phyloP scores from a whole-genome alignment of 2,888 invertebrate species.

The Calephelis perditalis region DNA sequence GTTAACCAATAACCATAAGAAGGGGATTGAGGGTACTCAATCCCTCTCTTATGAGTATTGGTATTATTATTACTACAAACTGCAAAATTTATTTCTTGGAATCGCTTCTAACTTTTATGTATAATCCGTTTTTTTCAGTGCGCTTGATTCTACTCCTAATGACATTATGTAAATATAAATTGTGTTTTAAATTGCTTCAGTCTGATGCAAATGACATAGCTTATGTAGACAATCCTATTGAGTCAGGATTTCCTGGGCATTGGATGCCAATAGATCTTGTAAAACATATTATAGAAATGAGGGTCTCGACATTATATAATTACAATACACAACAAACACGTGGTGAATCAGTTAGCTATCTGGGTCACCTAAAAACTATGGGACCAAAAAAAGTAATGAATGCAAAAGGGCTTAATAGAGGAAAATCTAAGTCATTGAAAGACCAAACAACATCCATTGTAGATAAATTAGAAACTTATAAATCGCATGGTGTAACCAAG shows the following conservation, averaged over 20 bases:
- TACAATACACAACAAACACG: background rate
- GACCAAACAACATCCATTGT: background rate
- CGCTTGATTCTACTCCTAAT: conserved; percentile 33
- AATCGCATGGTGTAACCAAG: background rate
- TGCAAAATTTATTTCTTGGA: too few relatives aligned
- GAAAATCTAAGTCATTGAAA: background rate
- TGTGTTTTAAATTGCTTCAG: conserved; percentile 34
- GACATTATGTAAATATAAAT: conserved; percentile 30
- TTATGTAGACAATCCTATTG: conserved; percentile 46
- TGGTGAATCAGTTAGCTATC: background rate
- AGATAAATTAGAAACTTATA: background rate
- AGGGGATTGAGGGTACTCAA: too few relatives aligned
- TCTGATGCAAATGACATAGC: conserved; percentile 33
- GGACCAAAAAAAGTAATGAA: background rate
- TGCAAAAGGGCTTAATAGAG: background rate
- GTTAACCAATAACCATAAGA: too few relatives aligned
- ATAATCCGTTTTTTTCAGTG: conserved; percentile 37
- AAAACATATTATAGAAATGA: conserved; percentile 41
- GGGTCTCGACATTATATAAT: conserved; percentile 27
- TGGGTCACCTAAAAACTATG: background rate
- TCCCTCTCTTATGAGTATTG: too few relatives aligned
- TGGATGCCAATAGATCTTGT: conserved; percentile 44
- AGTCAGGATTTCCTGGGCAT: conserved; percentile 44
- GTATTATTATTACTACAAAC: too few relatives aligned
- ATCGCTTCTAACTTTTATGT: background rate